Base-by-base conservation (phyloP, 2,888 invertebrate genomes). In the Drosophila austrosaltans region DNA sequence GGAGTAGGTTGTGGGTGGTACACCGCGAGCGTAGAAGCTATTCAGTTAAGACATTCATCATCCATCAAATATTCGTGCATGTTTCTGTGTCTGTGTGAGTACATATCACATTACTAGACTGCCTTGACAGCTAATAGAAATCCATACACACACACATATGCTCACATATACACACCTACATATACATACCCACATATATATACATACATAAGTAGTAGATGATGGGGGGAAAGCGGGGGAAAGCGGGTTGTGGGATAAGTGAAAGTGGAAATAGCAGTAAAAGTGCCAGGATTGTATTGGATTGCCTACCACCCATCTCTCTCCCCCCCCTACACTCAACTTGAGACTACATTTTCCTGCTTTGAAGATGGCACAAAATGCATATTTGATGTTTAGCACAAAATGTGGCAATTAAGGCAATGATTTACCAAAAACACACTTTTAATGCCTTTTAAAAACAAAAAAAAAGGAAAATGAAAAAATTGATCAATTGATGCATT, bases 11-110 rank as follows among this genome's bases (percentile, higher is more conserved):
- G 3, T 2, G 22, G 20, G 36, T 28, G 44, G 22, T 5, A 28
- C 28, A 28, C 28, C 3, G 10, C 22, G 3, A n/a, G 40, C 12
- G 3, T 3, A 16, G 25, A 12, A 8, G 22, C 25, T 48, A 48
- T 10, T 48, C 48, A 48, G 48, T 48, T 22, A 48, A 48, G 48
- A 48, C 48, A 48, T 48, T 28, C 71, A 63, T 70, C 71, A 69
- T 75, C 71, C 63, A 75, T 75, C 71, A 75, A 76, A 61, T 61
- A 40, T 16, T n/a, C 5, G 25, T 40, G 56, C 44, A 8, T 53
- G 30, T 22, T 7, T 16, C 53, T 53, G 42, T 36, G n/a, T n/a
- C 39, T 54, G 30, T 42, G 36, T 54, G 39, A 36, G 48, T 36
- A 1, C 58, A 16, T 16, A 57, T 57, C 39, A 39, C 57, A 57